These are phyloP conservation scores for Odontomyia ornata DNA, from an alignment of 2,888 invertebrate species.

Conservation along the genomic window DNA sequence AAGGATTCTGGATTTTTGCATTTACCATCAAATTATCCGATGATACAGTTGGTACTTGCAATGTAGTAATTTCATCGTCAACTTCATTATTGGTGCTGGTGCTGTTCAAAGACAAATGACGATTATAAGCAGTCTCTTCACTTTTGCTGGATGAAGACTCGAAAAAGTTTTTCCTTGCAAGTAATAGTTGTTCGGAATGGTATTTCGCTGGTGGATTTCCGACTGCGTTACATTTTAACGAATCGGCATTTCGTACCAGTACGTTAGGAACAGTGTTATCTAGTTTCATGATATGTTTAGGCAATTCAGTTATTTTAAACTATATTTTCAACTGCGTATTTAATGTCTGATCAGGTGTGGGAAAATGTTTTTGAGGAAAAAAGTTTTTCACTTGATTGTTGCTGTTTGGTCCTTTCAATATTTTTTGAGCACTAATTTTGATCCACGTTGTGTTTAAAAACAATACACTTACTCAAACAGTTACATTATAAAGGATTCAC, in stretches of 20 bases:
- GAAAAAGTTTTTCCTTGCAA: conserved; percentile 15
- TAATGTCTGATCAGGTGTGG: neutral
- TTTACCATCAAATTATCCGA: conserved; percentile 30
- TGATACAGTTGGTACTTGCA: conserved; percentile 20
- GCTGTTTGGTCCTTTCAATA: too few species aligned
- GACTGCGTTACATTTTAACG: conserved; percentile 16
- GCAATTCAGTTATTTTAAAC: too few species aligned
- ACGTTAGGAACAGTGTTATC: conserved; percentile 16
- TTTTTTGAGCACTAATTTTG: neutral
- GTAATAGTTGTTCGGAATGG: conserved; percentile 28
- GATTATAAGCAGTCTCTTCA: neutral
- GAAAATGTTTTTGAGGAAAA: too few species aligned
- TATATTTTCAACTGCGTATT: neutral
- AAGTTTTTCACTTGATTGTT: too few species aligned
- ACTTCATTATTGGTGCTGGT: neutral
- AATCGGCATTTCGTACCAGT: conserved; percentile 14
- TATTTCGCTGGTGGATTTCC: conserved; percentile 23
- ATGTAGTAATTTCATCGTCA: conserved; percentile 16
- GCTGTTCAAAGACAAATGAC: neutral
- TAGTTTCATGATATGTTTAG: conserved; percentile 28
- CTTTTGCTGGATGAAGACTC: neutral
- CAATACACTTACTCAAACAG: neutral
- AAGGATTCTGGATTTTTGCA: conserved; percentile 31
- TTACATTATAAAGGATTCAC: conserved; percentile 29
- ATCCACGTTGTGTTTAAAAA: neutral